Conservation (phyloP, 2,888 invertebrate genomes). For the Reticulitermes lucifugus region DNA sequence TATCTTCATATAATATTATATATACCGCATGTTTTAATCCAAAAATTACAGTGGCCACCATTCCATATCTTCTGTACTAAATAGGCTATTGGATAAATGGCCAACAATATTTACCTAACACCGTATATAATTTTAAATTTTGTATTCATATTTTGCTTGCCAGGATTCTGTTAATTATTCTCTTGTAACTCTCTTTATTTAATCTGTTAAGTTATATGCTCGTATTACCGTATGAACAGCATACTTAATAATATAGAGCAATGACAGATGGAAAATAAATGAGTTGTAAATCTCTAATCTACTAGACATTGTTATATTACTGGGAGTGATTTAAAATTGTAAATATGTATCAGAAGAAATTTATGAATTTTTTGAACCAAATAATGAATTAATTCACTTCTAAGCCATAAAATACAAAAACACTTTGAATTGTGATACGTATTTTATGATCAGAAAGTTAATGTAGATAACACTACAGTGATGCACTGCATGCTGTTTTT, state of each 20-base stretch:
- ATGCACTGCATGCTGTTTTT: too few relatives aligned
- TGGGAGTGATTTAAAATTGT: neutral
- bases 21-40: slow-evolving; percentile 22
- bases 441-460: too few relatives aligned
- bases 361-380: too few relatives aligned
- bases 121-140: neutral
- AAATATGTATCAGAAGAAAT: too few relatives aligned
- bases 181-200: neutral
- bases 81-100: slow-evolving; percentile 26
- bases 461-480: too few relatives aligned
- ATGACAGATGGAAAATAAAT: neutral
- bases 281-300: neutral
- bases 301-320: neutral
- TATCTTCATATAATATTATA: slow-evolving; percentile 14
- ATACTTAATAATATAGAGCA: neutral
- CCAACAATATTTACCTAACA: neutral
- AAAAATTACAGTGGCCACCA: slow-evolving; percentile 33
- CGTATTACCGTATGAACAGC: neutral
- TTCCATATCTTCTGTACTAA: slow-evolving; percentile 37
- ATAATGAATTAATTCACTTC: too few relatives aligned
- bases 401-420: too few relatives aligned
- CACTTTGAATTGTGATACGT: too few relatives aligned
- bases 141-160: neutral
- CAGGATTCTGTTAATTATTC: neutral
- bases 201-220: neutral